phyloP scores from a whole-genome alignment of 2,888 invertebrate species.

The Rhynchonema sp. region DNA sequence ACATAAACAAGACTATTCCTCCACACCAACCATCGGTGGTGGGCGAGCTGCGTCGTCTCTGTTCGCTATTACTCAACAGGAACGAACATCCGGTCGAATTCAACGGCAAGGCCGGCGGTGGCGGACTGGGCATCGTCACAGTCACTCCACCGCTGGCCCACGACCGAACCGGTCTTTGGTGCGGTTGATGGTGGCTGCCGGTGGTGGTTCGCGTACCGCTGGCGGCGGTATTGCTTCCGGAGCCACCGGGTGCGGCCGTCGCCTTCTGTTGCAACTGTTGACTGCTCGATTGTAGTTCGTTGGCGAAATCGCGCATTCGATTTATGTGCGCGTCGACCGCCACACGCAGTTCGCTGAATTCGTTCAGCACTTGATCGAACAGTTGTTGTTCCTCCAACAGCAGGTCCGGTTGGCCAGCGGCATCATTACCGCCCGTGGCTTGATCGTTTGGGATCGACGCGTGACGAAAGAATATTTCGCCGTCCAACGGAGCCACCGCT shows the following conservation, averaged over 20 bases:
- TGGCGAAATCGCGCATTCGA: conserved; percentile 15
- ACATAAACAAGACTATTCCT: too few species aligned
- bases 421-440: too few species aligned
- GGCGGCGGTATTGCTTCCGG: background rate
- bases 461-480: conserved; percentile 4
- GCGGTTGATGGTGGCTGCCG: conserved; percentile 1
- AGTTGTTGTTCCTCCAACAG: background rate
- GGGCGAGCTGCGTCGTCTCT: too few species aligned
- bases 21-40: too few species aligned
- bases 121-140: too few species aligned
- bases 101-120: too few species aligned
- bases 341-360: conserved; percentile 12
- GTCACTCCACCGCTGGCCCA: conserved; percentile 13
- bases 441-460: background rate
- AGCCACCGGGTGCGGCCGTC: background rate
- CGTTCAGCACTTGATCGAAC: conserved; percentile 3
- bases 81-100: too few species aligned
- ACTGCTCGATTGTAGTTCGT: conserved; percentile 9
- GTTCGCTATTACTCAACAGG: too few species aligned
- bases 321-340: conserved; percentile 15
- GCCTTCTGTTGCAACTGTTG: background rate
- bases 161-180: too few species aligned
- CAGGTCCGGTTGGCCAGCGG: too few species aligned
- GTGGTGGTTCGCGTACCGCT: conserved; percentile 5
- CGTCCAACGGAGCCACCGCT: conserved; percentile 8